Evolutionary conservation across 2,113 vertebrate genomes (phyloP).

Genomic region (Rallus limicola): DNA sequence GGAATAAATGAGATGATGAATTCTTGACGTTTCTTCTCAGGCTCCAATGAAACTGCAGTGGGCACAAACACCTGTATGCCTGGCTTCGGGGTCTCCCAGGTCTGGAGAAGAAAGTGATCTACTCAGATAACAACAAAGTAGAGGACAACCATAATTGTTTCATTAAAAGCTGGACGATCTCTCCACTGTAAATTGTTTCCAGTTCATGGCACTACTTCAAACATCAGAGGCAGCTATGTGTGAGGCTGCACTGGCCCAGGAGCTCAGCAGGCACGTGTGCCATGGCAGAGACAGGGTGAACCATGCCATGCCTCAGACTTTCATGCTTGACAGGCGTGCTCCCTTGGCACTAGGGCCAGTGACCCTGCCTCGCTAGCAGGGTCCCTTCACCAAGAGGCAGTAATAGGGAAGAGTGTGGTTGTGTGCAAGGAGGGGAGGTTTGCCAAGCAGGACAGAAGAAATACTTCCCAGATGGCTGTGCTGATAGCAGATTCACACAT

Average conservation of each 20-base stretch:
- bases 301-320: too few relatives aligned
- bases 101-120: neutral
- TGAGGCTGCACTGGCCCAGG: accelerated
- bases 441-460: neutral
- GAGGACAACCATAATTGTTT: neutral
- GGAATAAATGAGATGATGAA: neutral
- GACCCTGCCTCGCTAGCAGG: neutral
- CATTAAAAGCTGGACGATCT: neutral
- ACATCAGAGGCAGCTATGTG: neutral
- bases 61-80: neutral
- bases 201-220: neutral
- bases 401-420: neutral
- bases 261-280: accelerated
- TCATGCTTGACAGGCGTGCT: too few relatives aligned
- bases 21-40: neutral
- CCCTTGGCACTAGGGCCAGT: neutral
- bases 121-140: neutral
- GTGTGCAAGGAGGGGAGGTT: neutral
- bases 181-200: neutral
- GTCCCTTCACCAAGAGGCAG: neutral
- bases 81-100: neutral
- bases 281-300: neutral
- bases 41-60: neutral
- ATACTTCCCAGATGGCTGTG: neutral
- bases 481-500: neutral